phyloP scores from a whole-genome alignment of 2,888 invertebrate species.

The Heliconius sara region DNA sequence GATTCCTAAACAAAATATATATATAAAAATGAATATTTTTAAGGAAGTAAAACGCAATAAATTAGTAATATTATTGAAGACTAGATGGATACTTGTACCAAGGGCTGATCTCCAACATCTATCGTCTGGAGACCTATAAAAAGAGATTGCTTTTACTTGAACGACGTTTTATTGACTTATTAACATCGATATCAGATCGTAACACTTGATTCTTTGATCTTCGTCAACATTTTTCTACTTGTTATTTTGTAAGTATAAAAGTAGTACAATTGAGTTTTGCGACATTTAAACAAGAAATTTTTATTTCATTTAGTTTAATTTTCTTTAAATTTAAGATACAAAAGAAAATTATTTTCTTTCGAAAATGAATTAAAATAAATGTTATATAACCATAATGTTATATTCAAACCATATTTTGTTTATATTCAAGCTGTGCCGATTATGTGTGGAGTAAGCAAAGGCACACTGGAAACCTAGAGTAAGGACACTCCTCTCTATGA shows the following conservation, averaged over 20 bases:
- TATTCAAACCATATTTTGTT: too few species aligned
- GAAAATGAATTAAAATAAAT: too few species aligned
- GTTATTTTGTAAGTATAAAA: constrained; percentile 60
- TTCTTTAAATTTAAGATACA: too few species aligned
- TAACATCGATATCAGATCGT: constrained; percentile 83
- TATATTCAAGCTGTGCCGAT: too few species aligned
- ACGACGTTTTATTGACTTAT: constrained; percentile 83
- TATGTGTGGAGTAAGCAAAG: too few species aligned
- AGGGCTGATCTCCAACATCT: constrained; percentile 75
- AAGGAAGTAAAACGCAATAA: constrained; percentile 19
- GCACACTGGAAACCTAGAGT: too few species aligned
- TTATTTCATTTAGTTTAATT: constrained; percentile 2
- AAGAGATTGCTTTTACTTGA: constrained; percentile 82
- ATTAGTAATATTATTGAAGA: constrained; percentile 28
- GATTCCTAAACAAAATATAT: not conserved
- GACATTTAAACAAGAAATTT: constrained; percentile 6
- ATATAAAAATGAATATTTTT: not conserved
- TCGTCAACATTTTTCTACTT: constrained; percentile 71
- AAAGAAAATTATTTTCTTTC: too few species aligned
- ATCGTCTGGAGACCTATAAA: constrained; percentile 80
- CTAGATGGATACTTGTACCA: constrained; percentile 58
- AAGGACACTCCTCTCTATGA: too few species aligned
- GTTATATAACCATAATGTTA: too few species aligned
- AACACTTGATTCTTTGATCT: constrained; percentile 81
- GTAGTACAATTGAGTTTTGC: constrained; percentile 24